Percentiles rank a stretch among this genome's conserved stretches.
Conservation (phyloP, 2,888 invertebrate genomes). For the Melikaiella ostensackeni region DNA sequence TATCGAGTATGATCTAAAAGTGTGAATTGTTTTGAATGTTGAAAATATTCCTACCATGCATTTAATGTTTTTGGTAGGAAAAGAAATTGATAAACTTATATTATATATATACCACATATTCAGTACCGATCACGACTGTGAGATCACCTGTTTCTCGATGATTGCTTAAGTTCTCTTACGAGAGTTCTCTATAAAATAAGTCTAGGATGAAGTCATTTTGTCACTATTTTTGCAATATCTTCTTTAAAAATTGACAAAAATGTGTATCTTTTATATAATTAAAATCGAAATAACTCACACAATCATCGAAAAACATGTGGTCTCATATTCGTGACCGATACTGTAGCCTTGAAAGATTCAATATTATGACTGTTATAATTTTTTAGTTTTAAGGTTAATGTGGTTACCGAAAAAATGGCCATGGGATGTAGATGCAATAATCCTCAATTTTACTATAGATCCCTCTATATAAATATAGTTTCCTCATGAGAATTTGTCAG, state of each 20-base stretch:
- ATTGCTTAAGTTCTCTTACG: no score
- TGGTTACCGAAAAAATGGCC: conserved; percentile 14
- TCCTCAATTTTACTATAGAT: conserved; percentile 1
- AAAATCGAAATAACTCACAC: no score
- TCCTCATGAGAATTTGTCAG: not conserved
- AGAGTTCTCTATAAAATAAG: no score
- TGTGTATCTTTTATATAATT: no score
- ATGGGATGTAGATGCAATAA: conserved; percentile 22
- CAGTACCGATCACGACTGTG: no score
- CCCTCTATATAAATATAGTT: not conserved
- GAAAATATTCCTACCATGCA: conserved; percentile 10
- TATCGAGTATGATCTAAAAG: not conserved
- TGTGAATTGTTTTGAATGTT: conserved; percentile 7
- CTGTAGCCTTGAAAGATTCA: not conserved
- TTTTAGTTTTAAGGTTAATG: conserved; percentile 14
- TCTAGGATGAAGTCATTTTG: no score
- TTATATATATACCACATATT: not conserved
- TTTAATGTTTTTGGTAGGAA: conserved; percentile 15
- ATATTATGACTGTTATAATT: conserved; percentile 21
- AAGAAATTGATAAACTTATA: not conserved
- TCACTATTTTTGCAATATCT: no score
- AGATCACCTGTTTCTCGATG: no score
- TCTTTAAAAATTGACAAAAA: no score
- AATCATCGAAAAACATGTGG: no score
- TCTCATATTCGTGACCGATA: not conserved